A percentile compares a stretch with the other conserved stretches of the same genome.
phyloP scores from a whole-genome alignment of 53 echinoderm and acorn worm genomes.

The Apostichopus leukothele region DNA sequence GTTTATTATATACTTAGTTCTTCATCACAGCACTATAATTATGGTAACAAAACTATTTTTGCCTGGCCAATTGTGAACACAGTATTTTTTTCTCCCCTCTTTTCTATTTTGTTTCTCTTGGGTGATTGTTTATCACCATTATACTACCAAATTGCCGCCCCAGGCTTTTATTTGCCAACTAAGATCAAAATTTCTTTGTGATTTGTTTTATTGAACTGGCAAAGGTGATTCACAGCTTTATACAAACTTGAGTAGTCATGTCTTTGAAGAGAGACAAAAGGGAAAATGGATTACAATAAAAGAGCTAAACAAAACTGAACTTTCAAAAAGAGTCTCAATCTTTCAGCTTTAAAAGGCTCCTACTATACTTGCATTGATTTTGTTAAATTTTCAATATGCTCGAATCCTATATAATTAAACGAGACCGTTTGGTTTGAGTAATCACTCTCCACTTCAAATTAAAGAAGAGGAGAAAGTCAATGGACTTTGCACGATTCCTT shows the following conservation, averaged over 20 bases:
- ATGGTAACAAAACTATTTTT: conserved; percentile 39
- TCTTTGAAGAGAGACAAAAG: background rate
- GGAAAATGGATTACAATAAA: background rate
- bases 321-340: no score
- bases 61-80: background rate
- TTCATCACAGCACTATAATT: conserved; percentile 31
- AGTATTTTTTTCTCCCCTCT: background rate
- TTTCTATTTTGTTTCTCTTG: background rate
- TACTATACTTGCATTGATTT: no score
- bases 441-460: no score
- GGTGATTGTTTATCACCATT: background rate
- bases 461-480: no score
- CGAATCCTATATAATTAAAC: no score
- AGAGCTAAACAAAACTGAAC: no score
- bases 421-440: no score
- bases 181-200: background rate
- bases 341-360: no score
- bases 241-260: background rate
- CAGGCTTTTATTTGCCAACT: background rate
- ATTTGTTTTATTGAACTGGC: conserved; percentile 1
- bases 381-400: no score
- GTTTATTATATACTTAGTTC: conserved; percentile 16
- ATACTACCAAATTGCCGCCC: conserved; percentile 4
- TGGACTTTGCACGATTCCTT: no score
- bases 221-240: background rate